Evolutionary conservation across 2,113 vertebrate species (phyloP).

Genomic region (Camelus dromedarius): DNA sequence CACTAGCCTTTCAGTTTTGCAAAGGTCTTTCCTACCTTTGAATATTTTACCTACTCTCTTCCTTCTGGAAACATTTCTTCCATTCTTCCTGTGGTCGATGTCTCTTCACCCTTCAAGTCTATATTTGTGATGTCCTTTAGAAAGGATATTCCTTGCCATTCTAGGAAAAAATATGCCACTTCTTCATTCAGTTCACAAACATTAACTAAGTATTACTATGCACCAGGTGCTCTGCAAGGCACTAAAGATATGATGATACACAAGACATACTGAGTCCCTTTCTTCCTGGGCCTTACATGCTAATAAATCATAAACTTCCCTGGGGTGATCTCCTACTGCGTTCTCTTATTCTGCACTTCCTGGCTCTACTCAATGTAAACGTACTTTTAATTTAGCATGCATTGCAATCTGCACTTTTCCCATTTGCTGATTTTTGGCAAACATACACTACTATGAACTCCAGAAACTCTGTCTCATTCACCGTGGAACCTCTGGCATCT

Average conservation of each 20-base stretch:
- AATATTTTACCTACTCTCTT: background rate
- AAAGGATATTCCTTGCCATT: background rate
- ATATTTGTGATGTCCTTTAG: background rate
- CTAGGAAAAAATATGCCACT: background rate
- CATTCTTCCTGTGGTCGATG: background rate
- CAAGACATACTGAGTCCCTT: fast-evolving
- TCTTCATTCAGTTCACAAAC: background rate
- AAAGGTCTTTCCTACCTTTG: background rate
- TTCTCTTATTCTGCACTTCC: background rate
- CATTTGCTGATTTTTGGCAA: background rate
- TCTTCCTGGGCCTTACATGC: background rate
- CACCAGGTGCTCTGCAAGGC: background rate
- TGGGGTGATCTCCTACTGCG: background rate
- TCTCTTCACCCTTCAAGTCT: background rate
- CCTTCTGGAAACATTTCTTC: background rate
- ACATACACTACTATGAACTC: background rate
- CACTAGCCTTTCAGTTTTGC: background rate
- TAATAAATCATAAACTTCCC: background rate
- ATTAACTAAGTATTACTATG: background rate
- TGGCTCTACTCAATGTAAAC: background rate
- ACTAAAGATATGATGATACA: background rate
- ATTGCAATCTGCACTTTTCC: background rate
- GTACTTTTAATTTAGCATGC: constrained; percentile 7
- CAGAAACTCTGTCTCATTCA: background rate
- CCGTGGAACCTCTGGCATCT: background rate